These are phyloP conservation scores for Myotis findleyi DNA, from an alignment of 2,797 vertebrate genomes.

Conservation along the genomic window DNA sequence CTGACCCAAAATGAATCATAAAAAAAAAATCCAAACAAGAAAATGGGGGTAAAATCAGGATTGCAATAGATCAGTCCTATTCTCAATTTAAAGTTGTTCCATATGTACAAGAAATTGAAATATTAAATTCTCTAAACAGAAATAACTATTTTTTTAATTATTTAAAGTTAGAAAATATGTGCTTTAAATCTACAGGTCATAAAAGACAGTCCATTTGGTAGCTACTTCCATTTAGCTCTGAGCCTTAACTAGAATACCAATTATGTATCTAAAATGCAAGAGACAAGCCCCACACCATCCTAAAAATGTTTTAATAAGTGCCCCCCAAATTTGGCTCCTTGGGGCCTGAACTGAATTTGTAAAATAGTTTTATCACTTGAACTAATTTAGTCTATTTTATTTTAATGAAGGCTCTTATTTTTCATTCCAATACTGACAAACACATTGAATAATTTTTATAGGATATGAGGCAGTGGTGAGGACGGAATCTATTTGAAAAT, in stretches of 20 bases:
- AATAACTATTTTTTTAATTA: not conserved
- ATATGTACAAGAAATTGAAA: not conserved
- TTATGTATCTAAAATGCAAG: not conserved
- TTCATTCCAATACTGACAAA: constrained; percentile 3
- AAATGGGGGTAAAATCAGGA: constrained; percentile 23
- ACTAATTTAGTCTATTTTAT: not conserved
- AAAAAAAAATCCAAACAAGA: not conserved
- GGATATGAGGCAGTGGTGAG: not conserved
- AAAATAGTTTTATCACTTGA: not conserved
- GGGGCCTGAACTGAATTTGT: not conserved
- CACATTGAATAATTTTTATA: not conserved
- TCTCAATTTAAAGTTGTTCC: not conserved
- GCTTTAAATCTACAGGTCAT: not conserved
- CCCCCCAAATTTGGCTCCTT: not conserved
- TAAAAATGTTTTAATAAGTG: not conserved
- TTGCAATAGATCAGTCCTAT: not conserved
- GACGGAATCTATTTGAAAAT: not conserved
- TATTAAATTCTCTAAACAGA: not conserved
- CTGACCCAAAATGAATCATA: constrained; percentile 31
- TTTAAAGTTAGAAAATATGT: constrained; percentile 1
- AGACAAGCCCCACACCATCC: not conserved
- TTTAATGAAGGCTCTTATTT: not conserved
- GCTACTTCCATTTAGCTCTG: not conserved
- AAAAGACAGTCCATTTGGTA: not conserved
- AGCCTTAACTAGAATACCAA: not conserved